Conservation (phyloP, 2,797 vertebrate genomes). For the Cyprinella venusta region DNA sequence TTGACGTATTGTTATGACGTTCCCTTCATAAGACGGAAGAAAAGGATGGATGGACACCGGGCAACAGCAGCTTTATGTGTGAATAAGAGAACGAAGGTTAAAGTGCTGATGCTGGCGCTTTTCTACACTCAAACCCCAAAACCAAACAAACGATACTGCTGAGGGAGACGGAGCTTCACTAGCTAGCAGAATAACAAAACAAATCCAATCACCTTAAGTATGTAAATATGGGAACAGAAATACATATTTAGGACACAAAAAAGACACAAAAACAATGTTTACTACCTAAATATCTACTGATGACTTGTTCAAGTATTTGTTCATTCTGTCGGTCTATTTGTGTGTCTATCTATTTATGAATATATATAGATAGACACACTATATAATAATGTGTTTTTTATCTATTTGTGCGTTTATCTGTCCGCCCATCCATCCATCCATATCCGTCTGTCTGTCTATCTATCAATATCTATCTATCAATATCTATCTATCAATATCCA, state of each 20-base stretch:
- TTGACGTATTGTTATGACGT: constrained; percentile 49
- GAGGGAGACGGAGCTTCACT: not conserved
- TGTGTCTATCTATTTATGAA: not conserved
- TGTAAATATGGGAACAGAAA: not conserved
- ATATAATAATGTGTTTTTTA: too few relatives aligned
- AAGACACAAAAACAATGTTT: not conserved
- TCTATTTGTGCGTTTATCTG: too few relatives aligned
- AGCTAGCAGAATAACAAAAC: constrained; percentile 10
- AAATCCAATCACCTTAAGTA: not conserved
- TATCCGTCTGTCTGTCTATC: not conserved
- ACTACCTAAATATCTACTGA: not conserved
- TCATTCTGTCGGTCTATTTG: not conserved
- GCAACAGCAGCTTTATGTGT: not conserved
- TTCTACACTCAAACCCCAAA: not conserved
- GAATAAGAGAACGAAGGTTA: not conserved
- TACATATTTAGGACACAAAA: not conserved
- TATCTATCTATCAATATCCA: rapidly evolving
- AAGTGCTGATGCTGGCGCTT: not conserved
- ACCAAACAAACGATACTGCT: not conserved
- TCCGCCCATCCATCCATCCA: too few relatives aligned
- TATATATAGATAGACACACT: too few relatives aligned
- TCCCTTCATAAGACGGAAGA: not conserved
- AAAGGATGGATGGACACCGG: not conserved
- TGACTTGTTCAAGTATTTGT: not conserved
- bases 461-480: not conserved